phyloP scores from a whole-genome alignment of 2,888 invertebrate genomes.

The Hylaea fasciaria region DNA sequence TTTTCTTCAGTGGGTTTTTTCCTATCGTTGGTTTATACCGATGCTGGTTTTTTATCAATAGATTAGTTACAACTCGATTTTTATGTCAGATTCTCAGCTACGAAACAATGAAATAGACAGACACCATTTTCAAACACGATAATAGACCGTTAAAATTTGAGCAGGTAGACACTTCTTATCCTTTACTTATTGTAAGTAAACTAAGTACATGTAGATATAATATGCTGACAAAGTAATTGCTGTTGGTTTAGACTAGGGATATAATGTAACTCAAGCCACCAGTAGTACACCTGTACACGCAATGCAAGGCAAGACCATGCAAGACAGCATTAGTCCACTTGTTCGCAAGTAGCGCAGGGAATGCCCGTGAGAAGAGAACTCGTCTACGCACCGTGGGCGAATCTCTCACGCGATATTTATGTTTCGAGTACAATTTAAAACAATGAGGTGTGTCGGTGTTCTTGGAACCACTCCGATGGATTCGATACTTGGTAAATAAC shows the following conservation, averaged over 20 bases:
- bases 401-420: constrained; percentile 72
- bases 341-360: constrained; percentile 49
- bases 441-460: constrained; percentile 56
- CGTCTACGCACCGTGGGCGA: constrained; percentile 54
- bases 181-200: too few species aligned
- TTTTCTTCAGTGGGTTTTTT: too few species aligned
- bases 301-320: too few species aligned
- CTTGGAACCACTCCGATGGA: constrained; percentile 36
- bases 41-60: too few species aligned
- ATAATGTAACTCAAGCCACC: neutral
- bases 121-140: too few species aligned
- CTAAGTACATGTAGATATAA: neutral
- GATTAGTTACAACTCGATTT: too few species aligned
- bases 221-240: neutral
- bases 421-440: constrained; percentile 58
- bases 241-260: neutral
- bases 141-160: too few species aligned
- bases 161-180: too few species aligned
- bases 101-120: too few species aligned
- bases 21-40: too few species aligned
- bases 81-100: too few species aligned
- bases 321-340: constrained; percentile 28
- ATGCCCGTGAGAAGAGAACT: constrained; percentile 63
- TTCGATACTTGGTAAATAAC: constrained; percentile 26
- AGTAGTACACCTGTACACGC: constrained; percentile 1